phyloP scores from a whole-genome alignment of 2,888 invertebrate genomes.

The Pachydiplax longipennis region DNA sequence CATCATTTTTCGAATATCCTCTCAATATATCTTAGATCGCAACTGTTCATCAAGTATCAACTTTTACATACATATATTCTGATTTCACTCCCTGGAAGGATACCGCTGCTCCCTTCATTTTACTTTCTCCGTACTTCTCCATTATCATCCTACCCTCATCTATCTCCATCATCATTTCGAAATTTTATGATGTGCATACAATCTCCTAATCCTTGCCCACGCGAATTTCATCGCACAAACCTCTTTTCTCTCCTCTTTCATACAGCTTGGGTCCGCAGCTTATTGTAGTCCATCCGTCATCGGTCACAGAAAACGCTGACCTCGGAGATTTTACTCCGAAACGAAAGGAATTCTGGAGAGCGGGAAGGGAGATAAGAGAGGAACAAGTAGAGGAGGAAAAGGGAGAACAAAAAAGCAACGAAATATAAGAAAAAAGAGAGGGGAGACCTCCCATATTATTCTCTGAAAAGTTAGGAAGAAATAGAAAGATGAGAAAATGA shows the following conservation, averaged over 20 bases:
- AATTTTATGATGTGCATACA: too few species aligned
- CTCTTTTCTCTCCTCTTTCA: neutral
- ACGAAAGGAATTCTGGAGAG: neutral
- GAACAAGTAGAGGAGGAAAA: neutral
- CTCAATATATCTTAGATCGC: too few species aligned
- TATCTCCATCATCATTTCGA: neutral
- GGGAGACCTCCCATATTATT: neutral
- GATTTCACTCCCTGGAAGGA: too few species aligned
- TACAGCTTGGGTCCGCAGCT: neutral
- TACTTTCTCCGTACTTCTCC: neutral
- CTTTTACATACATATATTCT: too few species aligned
- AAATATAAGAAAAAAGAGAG: neutral
- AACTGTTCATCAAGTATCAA: too few species aligned
- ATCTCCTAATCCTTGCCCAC: neutral
- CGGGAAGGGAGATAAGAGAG: neutral
- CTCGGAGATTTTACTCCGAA: neutral
- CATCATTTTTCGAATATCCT: too few species aligned
- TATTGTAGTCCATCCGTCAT: neutral
- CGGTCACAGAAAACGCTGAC: neutral
- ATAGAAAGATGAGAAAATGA: too few species aligned
- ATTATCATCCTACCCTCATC: neutral
- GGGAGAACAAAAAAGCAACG: neutral
- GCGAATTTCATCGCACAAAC: neutral
- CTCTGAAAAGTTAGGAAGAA: too few species aligned
- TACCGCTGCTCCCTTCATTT: neutral